Evolutionary conservation across 2,888 invertebrate species (phyloP).

Genomic region (Hololepta plana): DNA sequence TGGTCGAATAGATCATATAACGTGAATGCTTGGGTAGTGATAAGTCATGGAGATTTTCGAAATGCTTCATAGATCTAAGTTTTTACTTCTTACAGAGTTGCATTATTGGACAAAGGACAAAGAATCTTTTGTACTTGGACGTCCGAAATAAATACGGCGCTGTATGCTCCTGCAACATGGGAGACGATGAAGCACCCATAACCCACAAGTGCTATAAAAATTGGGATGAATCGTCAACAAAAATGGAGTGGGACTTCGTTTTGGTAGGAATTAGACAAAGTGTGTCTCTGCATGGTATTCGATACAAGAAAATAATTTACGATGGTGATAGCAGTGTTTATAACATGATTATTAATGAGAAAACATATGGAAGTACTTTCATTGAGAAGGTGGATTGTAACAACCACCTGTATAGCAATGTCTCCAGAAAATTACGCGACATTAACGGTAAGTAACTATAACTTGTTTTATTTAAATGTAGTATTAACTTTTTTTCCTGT

Average conservation of each 20-base stretch:
- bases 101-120: constrained; percentile 11
- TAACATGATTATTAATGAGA: constrained; percentile 12
- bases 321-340: no score
- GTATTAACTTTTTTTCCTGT: no score
- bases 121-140: constrained; percentile 15
- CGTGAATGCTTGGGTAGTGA: constrained; percentile 4
- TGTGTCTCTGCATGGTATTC: constrained; percentile 14
- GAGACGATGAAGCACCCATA: constrained; percentile 7
- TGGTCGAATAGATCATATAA: constrained; percentile 8
- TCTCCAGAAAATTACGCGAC: no score
- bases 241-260: constrained; percentile 19
- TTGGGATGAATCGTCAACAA: constrained; percentile 16
- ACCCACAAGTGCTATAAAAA: constrained; percentile 19
- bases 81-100: constrained; percentile 7
- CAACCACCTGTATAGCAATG: no score
- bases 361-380: constrained; percentile 14
- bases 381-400: no score
- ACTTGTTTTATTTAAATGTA: no score
- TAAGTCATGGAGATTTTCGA: no score
- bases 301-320: constrained; percentile 16
- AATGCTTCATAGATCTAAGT: no score
- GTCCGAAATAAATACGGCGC: constrained; percentile 17
- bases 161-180: constrained; percentile 14
- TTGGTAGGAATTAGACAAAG: constrained; percentile 16
- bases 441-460: no score